Base-by-base conservation (phyloP, 1,140 invertebrate species). In the Zaprionus taronus region DNA sequence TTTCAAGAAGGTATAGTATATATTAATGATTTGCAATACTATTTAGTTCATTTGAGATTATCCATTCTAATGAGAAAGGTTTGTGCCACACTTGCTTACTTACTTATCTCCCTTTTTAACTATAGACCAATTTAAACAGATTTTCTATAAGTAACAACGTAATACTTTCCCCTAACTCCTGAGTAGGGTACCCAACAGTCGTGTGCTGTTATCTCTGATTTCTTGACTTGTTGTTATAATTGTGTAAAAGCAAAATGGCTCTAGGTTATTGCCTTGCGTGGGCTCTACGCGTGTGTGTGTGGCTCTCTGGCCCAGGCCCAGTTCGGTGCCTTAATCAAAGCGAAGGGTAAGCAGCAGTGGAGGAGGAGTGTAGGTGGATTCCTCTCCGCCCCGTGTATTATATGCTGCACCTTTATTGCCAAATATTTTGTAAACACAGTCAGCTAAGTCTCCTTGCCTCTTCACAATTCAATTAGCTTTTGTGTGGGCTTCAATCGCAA, bases 221-320 rank as follows among this genome's bases (percentile, higher is more conserved):
- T 5, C n/a, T 17, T 9, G 41, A 44, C 41, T n/a, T 66, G 56
- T 76, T 83, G 73, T 81, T 89, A 77, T 89, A 89, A 89, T 89
- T 89, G 85, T 81, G 85, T 90, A 90, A 89, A 85, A 84, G 81
- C 76, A 76, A 81, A 84, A 77, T 75, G 76, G 81, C 85, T 90
- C 69, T 79, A 57, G 84, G 85, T 79, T 89, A 90, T 89, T 89
- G 85, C 64, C 84, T 90, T 80, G 85, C 73, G 71, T 44, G 72
- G 75, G 56, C 17, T 63, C 49, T 55, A 57, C 55, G 58, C 51
- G 77, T 64, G 66, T 64, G 70, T 73, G 80, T 72, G 82, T 75
- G 83, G 73, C 64, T 87, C 51, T 80, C 80, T 87, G 77, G 38
- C 53, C 51, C 36, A 22, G 28, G 22, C 36, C 20, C 6, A 9